Percentiles rank a stretch among this genome's conserved stretches.
These are phyloP conservation scores for Cassiopea xamachana DNA, from an alignment of 30 jellyfish, hydroid and myxozoan genomes.

Conservation along the genomic window DNA sequence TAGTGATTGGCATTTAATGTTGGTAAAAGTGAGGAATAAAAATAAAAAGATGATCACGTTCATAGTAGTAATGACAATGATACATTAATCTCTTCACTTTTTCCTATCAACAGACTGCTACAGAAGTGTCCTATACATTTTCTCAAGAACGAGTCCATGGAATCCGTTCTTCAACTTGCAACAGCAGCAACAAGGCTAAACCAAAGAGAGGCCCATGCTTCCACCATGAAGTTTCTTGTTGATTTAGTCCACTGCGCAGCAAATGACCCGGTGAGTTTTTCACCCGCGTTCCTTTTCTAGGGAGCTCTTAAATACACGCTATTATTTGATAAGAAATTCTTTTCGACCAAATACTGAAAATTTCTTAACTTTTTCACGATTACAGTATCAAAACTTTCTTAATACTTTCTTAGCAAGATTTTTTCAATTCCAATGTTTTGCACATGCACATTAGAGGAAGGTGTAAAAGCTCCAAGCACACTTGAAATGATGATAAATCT, in stretches of 20 bases:
- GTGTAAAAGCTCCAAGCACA: too few species aligned
- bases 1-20: too few species aligned
- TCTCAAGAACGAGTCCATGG: constrained; percentile 78
- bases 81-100: not conserved
- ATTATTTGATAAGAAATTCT: too few species aligned
- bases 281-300: not conserved
- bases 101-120: constrained; percentile 50
- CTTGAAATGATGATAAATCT: too few species aligned
- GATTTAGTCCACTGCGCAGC: constrained; percentile 74
- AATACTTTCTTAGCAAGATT: too few species aligned
- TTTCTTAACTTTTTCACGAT: too few species aligned
- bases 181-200: constrained; percentile 75
- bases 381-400: too few species aligned
- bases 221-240: constrained; percentile 71
- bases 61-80: not conserved
- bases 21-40: too few species aligned
- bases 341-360: too few species aligned
- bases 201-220: constrained; percentile 90
- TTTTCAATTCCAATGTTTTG: too few species aligned
- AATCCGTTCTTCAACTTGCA: constrained; percentile 79
- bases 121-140: constrained; percentile 80
- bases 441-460: too few species aligned
- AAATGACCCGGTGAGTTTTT: constrained; percentile 64
- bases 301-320: not conserved
- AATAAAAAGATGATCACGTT: too few species aligned